Evolutionary conservation across 2,113 vertebrate genomes (phyloP), one percentile per base, ranked within the genome.

Genomic region (Dissostichus mawsoni): DNA sequence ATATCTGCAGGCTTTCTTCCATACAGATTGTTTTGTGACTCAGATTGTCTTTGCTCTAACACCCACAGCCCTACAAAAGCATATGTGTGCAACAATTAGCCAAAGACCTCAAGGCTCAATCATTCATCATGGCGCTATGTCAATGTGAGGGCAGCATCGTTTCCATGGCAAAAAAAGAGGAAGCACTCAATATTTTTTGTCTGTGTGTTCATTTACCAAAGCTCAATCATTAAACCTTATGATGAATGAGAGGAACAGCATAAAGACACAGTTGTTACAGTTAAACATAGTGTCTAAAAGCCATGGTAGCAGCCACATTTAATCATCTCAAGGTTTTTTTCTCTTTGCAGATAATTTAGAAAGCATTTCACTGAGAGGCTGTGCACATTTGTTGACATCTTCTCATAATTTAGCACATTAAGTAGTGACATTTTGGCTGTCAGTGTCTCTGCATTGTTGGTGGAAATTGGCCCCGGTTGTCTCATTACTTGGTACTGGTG

Each of bases 31-130:
- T 14, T 10, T 2, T 44, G 75, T 69, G 82, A 80, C 67, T 89
- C 78, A 53, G 58, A 61, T 61, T 68, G 45, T 74, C 66, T 76
- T 57, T 69, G 69, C 62, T 70, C 48, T 68, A 68, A 85, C 78
- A 74, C 77, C 58, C 81, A 56, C 71, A 59, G 53, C 56, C 47
- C 53, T 57, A 52, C 41, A 20, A 17, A 17, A 76, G 69, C 83
- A 74, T 62, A 68, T 69, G 74, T 63, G 78, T 81, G 65, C 69
- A 52, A 75, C 69, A 87, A 78, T 90, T 75, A 83, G 80, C 78
- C 81, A 69, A 79, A 74, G 17, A 80, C 67, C 82, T 78, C 16
- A 6, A 81, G 86, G 76, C 82, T 87, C 66, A 86, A 84, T 87
- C 78, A 86, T 87, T 87, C 14, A 81, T 51, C 17, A 9, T 62